Evolutionary conservation across 2,888 invertebrate species (phyloP), one percentile per base, ranked within the genome.

Genomic region (Tenodera sinensis): DNA sequence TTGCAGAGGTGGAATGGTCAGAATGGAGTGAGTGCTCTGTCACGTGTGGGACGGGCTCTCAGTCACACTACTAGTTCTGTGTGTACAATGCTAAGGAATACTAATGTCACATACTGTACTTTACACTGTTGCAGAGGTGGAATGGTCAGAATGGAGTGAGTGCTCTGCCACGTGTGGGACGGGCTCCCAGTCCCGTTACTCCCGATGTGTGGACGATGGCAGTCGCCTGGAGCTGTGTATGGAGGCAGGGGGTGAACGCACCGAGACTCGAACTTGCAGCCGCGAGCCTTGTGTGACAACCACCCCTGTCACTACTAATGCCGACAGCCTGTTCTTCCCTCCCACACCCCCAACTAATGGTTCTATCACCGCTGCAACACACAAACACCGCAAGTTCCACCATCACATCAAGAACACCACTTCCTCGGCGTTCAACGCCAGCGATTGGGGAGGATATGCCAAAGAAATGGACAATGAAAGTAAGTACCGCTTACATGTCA

Each of bases 11-110:
- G 89, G 91, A 91, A 42, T 92, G 92, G 92, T 91, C 91, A 0
- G 91, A 91, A 42, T 92, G 92, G 92, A 91, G 91, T 34, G 91
- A 91, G 12, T 92, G 92, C 91, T 92, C 91, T 71, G 91, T 91
- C 1, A 90, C 92, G 7, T 92, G 92, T 88, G 92, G 92, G 12
- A 89, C 90, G 12, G 92, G 92, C 3, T 88, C 91, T 25, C 92
- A 92, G 89, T 90, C 91, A 9, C 91, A 92, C 8, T 91, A 90
- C 90, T 91, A n/a, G n/a, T n/a, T 9, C 9, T 42, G 42, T 42
- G 6, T 34, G 3, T 9, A 34, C 34, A 34, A 12, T 34, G 8
- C 9, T 42, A 42, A 12, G 12, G 9, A 9, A 42, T 12, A 42
- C 42, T 42, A 34, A 34, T 34, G 34, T 34, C 34, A 3, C 15